Percentiles rank a stretch among this genome's conserved stretches.
Conservation (phyloP, 2,888 invertebrate genomes). For the Melieria omissa region DNA sequence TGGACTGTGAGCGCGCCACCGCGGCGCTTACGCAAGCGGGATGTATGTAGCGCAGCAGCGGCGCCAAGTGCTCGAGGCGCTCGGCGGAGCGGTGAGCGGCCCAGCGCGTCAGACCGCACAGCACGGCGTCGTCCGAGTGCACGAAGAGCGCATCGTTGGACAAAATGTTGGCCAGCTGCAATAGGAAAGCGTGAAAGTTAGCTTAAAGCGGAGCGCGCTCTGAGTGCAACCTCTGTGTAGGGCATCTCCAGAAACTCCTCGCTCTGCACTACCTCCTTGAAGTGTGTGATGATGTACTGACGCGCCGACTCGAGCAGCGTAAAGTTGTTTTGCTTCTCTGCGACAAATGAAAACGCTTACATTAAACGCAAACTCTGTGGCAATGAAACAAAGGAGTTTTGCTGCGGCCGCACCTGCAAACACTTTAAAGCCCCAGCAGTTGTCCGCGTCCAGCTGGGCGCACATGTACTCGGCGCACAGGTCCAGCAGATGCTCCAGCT, state of each 20-base stretch:
- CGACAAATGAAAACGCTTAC: constrained; percentile 12
- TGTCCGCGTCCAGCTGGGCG: constrained; percentile 47
- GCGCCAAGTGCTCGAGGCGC: constrained; percentile 45
- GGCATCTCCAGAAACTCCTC: constrained; percentile 53
- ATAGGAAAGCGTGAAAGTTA: not conserved
- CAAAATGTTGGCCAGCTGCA: constrained; percentile 48
- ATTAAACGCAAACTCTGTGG: not conserved
- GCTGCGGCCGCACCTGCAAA: constrained; percentile 46
- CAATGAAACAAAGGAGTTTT: not conserved
- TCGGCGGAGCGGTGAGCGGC: constrained; percentile 45
- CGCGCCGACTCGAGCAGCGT: constrained; percentile 49
- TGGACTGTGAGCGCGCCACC: constrained; percentile 44
- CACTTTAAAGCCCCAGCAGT: constrained; percentile 52
- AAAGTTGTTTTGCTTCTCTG: constrained; percentile 50
- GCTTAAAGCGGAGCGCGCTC: not conserved
- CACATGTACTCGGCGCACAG: constrained; percentile 49
- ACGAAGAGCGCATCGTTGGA: constrained; percentile 50
- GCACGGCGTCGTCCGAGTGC: constrained; percentile 53
- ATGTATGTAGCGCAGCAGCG: constrained; percentile 50
- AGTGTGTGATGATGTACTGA: constrained; percentile 51
- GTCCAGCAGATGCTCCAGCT: constrained; percentile 50
- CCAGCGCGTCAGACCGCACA: constrained; percentile 53
- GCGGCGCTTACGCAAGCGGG: constrained; percentile 53
- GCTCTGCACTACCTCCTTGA: constrained; percentile 50
- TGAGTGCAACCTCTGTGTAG: constrained; percentile 49